Evolutionary conservation across 30 jellyfish, hydroid and myxozoan species (phyloP), one percentile per base, ranked within the genome.

Genomic region (Turritopsis rubra): DNA sequence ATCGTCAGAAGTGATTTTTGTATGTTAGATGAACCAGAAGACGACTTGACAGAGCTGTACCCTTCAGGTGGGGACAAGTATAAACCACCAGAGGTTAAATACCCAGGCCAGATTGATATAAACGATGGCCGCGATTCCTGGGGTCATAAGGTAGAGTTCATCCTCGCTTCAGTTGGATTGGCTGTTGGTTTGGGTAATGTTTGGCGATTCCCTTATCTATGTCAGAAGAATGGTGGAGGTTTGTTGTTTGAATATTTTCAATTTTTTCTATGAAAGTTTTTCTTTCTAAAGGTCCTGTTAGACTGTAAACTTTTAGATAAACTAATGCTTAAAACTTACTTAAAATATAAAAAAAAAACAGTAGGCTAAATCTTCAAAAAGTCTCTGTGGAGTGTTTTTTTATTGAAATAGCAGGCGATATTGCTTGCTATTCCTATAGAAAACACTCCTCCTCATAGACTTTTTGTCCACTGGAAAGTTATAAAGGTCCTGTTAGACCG

Each of bases 181-280:
- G 97, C 97, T 54, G 97, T 90, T 41, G 97, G 97, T 20, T 78
- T 90, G 16, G 97, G 97, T 66, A 90, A 90, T 85, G 95, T 90
- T 16, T 90, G 97, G 97, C 85, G 97, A 79, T 90, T 90, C 54
- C 97, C 97, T 1, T 90, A 90, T 85, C 81, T 90, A 1, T 90
- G 97, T 80, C 97, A 90, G 65, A 90, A 86, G 75, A 90, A 90
- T 79, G 97, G 97, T 1, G 97, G 97, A 85, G 97, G 97, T 90
- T n/a, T n/a, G 0, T 68, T 19, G 13, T 41, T n/a, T n/a, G n/a
- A 41, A 41, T 41, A 13, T 41, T 41, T 3, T 41, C 9, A 41
- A 3, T 3, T 13, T 5, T 5, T 41, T 41, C 9, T 3, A 5
- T 41, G 60, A 41, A 41, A 41, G 9, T 3, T 3, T 3, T 3